Conservation (phyloP, 2,888 invertebrate genomes). For the Orchestes rusci region DNA sequence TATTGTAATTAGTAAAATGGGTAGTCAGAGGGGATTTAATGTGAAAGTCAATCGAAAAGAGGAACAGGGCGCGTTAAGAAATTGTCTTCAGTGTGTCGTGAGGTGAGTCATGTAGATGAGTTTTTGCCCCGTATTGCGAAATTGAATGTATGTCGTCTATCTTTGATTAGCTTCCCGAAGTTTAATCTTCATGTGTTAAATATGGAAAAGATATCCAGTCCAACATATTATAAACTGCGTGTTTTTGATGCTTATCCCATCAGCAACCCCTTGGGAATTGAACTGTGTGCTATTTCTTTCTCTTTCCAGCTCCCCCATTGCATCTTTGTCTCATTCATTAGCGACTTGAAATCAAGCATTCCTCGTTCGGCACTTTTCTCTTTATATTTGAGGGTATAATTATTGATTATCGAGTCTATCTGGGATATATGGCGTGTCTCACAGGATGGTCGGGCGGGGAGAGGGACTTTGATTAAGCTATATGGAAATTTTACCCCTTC, state of each 20-base stretch:
- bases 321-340: constrained; percentile 35
- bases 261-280: constrained; percentile 7
- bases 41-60: constrained; percentile 21
- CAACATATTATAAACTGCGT: neutral
- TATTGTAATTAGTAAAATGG: constrained; percentile 24
- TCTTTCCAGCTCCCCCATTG: constrained; percentile 4
- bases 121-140: constrained; percentile 1
- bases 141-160: too few relatives aligned
- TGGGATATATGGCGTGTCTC: too few relatives aligned
- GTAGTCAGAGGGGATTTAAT: constrained; percentile 13
- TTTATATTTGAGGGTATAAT: constrained; percentile 55
- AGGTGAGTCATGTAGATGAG: constrained; percentile 3
- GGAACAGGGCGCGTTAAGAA: constrained; percentile 9
- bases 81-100: constrained; percentile 16
- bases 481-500: constrained; percentile 50
- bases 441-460: constrained; percentile 42
- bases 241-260: neutral
- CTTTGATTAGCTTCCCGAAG: too few relatives aligned
- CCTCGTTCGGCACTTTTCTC: constrained; percentile 42
- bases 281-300: constrained; percentile 6
- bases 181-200: too few relatives aligned
- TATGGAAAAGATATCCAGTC: neutral
- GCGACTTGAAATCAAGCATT: constrained; percentile 39
- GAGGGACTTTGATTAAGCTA: constrained; percentile 51
- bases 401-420: constrained; percentile 53